A percentile compares a stretch with the other conserved stretches of the same genome.
These are phyloP conservation scores for Sphaeridia pumilis DNA, from an alignment of 2,888 invertebrate genomes.

Conservation along the genomic window DNA sequence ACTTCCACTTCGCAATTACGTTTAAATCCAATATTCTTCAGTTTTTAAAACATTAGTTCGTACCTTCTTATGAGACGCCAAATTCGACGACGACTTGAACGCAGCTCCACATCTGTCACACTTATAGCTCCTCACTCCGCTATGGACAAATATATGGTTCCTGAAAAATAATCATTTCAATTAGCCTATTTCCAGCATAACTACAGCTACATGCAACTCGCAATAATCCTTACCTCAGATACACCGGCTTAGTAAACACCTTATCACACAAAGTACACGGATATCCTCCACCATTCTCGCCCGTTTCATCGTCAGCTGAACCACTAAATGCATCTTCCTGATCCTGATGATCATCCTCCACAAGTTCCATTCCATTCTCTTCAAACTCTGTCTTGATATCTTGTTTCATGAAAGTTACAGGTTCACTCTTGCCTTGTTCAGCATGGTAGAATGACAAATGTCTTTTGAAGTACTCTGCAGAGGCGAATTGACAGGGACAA, in stretches of 20 bases:
- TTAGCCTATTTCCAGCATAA: not conserved
- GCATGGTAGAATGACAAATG: conserved; percentile 9
- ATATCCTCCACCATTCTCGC: conserved; percentile 2
- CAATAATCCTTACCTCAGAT: conserved; percentile 5
- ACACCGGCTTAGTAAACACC: conserved; percentile 12
- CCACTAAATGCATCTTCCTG: too few species aligned
- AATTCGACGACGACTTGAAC: conserved; percentile 13
- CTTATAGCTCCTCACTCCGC: conserved; percentile 4
- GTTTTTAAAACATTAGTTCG: not conserved
- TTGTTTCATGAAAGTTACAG: too few species aligned
- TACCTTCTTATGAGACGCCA: conserved; percentile 13
- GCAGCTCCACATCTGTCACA: conserved; percentile 13
- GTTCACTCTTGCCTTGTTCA: too few species aligned
- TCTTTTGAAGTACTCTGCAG: not conserved
- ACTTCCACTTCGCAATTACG: not conserved
- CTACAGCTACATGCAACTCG: not conserved
- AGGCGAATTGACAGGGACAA: conserved; percentile 7
- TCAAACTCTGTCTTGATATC: too few species aligned
- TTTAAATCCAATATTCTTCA: not conserved
- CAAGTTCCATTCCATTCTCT: not conserved
- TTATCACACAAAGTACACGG: conserved; percentile 11
- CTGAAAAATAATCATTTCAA: not conserved
- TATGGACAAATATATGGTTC: conserved; percentile 13
- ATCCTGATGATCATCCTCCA: too few species aligned
- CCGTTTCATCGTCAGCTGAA: not conserved